phyloP scores from a whole-genome alignment of 1,140 invertebrate genomes.

The Drosophila repleta region DNA sequence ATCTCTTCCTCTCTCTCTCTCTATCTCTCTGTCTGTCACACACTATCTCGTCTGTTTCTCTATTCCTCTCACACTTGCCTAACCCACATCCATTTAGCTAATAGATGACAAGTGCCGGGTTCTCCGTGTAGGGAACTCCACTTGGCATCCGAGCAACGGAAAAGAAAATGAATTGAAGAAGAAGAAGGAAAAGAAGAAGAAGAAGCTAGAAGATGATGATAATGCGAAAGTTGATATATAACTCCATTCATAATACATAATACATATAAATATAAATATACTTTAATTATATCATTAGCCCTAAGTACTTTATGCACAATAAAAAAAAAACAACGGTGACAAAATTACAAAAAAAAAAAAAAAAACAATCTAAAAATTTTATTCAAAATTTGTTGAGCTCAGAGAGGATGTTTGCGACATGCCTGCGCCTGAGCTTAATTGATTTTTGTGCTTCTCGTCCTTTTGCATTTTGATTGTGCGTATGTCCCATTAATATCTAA shows the following conservation, averaged over 20 bases:
- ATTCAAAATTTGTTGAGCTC: neutral
- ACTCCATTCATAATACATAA: conserved; percentile 71
- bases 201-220: conserved; percentile 58
- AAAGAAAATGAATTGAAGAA: conserved; percentile 26
- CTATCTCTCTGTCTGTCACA: conserved; percentile 8
- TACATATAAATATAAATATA: conserved; percentile 67
- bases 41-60: conserved; percentile 18
- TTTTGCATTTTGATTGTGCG: conserved; percentile 8
- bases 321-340: conserved; percentile 83
- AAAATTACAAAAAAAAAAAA: conserved; percentile 82
- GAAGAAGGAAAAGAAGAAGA: conserved; percentile 40
- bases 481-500: conserved; percentile 6
- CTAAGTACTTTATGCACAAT: conserved; percentile 83
- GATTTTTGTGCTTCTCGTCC: conserved; percentile 7
- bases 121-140: conserved; percentile 58
- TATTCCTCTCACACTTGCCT: conserved; percentile 18
- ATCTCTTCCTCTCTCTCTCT: conserved; percentile 8
- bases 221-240: conserved; percentile 48
- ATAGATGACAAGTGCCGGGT: conserved; percentile 63
- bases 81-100: conserved; percentile 60
- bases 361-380: neutral
- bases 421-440: conserved; percentile 9
- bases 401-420: neutral
- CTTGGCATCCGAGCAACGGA: conserved; percentile 51
- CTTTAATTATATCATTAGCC: conserved; percentile 76